A percentile compares a stretch with the other conserved stretches of the same genome.
These are phyloP conservation scores for Heliconius hewitsoni DNA, from an alignment of 1,140 invertebrate genomes.

Conservation along the genomic window DNA sequence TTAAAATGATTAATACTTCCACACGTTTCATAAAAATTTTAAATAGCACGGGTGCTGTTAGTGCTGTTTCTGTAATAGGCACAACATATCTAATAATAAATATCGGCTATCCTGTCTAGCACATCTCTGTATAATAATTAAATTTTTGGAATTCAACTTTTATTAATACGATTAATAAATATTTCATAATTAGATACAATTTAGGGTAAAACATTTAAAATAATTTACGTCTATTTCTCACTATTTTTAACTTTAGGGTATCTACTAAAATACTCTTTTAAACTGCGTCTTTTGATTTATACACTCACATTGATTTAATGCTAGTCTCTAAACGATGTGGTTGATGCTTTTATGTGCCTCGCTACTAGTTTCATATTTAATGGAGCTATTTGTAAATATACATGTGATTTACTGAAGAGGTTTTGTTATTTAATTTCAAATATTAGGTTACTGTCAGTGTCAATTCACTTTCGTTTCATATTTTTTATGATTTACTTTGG, in stretches of 20 bases:
- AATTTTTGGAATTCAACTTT: no score
- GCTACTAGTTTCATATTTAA: conserved; percentile 30
- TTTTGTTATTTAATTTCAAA: conserved; percentile 21
- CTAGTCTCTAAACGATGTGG: conserved; percentile 39
- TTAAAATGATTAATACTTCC: no score
- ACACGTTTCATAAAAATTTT: no score
- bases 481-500: background rate
- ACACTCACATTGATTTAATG: conserved; percentile 31
- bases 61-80: no score
- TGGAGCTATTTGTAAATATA: conserved; percentile 32
- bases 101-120: no score
- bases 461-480: background rate
- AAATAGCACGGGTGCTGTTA: no score
- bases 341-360: conserved; percentile 44
- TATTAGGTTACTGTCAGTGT: conserved; percentile 16
- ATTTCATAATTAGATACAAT: background rate
- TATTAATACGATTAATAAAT: no score
- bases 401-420: conserved; percentile 30
- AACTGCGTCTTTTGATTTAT: conserved; percentile 25
- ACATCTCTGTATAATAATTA: no score
- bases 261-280: conserved; percentile 16
- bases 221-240: background rate
- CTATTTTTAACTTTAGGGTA: background rate
- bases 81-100: no score
- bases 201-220: background rate